Conservation (phyloP, 2,113 vertebrate species). For the Notothenia coriiceps region DNA sequence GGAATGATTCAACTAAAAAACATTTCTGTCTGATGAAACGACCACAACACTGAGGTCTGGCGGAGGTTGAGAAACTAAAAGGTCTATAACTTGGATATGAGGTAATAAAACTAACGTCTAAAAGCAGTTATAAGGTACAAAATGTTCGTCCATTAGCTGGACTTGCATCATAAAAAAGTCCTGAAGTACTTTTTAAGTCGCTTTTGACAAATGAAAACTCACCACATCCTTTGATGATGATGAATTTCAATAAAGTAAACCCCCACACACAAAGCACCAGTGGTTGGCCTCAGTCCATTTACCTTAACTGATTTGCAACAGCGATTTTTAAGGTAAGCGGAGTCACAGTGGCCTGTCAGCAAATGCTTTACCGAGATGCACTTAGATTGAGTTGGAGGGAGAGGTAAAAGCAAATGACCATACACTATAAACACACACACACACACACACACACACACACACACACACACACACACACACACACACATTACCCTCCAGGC, state of each 20-base stretch:
- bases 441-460: slow-evolving; percentile 22
- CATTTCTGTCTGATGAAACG: too few relatives aligned
- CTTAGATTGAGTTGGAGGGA: slow-evolving; percentile 36
- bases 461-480: slow-evolving; percentile 22
- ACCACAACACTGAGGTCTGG: too few relatives aligned
- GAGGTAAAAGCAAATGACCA: slow-evolving; percentile 36
- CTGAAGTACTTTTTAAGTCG: not conserved
- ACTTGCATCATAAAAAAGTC: not conserved
- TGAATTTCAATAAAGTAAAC: slow-evolving; percentile 11
- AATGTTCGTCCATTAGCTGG: not conserved
- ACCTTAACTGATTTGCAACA: slow-evolving; percentile 34
- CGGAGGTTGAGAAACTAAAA: too few relatives aligned
- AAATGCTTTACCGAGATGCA: slow-evolving; percentile 40
- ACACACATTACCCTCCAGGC: not conserved
- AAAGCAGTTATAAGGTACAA: not conserved
- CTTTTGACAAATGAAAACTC: not conserved
- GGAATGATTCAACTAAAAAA: too few relatives aligned
- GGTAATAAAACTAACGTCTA: not conserved
- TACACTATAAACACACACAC: slow-evolving; percentile 32
- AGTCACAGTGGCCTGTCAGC: slow-evolving; percentile 35
- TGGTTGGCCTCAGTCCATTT: slow-evolving; percentile 21
- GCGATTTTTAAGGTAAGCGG: slow-evolving; percentile 38
- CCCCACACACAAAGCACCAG: not conserved
- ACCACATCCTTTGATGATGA: slow-evolving; percentile 6
- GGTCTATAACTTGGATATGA: not conserved